Base-by-base conservation (phyloP, 2,888 invertebrate genomes). In the Odontocolon sp. region DNA sequence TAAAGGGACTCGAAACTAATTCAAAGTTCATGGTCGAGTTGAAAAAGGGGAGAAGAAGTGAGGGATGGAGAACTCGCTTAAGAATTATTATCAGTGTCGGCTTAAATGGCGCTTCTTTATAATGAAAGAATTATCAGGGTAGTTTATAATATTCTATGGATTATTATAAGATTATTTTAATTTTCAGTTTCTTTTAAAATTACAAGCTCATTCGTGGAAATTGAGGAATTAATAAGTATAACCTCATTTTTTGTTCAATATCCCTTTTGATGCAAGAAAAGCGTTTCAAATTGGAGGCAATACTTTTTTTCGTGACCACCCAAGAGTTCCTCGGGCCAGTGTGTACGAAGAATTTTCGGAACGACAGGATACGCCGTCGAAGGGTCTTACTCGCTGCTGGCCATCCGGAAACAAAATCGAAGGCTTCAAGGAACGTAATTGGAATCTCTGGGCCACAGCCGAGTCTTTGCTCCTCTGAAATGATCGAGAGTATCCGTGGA, bases 1-100 rank as follows among this genome's bases (percentile, higher is more conserved):
- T 67, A 40, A 75, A 74, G 56, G 71, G 67, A 72, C 68, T 63
- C 56, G 68, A 77, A 68, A 68, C 68, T 77, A 77, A 72, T 72
- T 68, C 72, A 68, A 77, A 77, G 77, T 63, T 77, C 72, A 72
- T 50, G 77, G 72, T 68, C 61, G 63, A 68, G 61, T 68, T 52
- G 72, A 57, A 36, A 21, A 47, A 21, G 61, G n/a, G 28, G 45
- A 14, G 9, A 42, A 8, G 18, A 38, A 26, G 23, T n/a, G 54
- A 36, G 36, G 52, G 42, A 52, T 31, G 50, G 40, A 61, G 63
- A 69, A 64, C 42, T 40, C 42, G 42, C 63, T 31, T 40, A 68
- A 57, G 77, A 72, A 68, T 77, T 68, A 72, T 77, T 57, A 45
- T 63, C 57, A 63, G 63, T 50, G 59, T 70, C 45, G 50, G 26